These are phyloP conservation scores for Drosophila mercatorum DNA, from an alignment of 2,888 invertebrate genomes.

Conservation along the genomic window DNA sequence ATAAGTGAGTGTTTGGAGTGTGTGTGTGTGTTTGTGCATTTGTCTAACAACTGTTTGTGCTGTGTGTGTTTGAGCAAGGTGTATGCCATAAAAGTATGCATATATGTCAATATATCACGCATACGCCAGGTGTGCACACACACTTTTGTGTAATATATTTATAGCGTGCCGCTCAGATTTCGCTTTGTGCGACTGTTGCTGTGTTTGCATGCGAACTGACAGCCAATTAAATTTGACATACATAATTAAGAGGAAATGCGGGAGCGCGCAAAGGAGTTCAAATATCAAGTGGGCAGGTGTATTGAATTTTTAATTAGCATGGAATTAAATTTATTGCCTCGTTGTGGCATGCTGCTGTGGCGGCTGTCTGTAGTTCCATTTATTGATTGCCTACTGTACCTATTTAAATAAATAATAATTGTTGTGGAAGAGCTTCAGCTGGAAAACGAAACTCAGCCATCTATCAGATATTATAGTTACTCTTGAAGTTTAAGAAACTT, in stretches of 20 bases:
- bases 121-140: conserved; percentile 65
- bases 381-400: conserved; percentile 17
- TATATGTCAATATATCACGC: conserved; percentile 32
- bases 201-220: conserved; percentile 55
- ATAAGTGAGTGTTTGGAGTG: not conserved
- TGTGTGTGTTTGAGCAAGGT: conserved; percentile 21
- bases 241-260: conserved; percentile 65
- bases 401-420: conserved; percentile 14
- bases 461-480: not conserved
- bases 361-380: conserved; percentile 10
- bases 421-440: not conserved
- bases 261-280: conserved; percentile 41
- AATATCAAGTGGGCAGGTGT: conserved; percentile 52
- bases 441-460: too few species aligned
- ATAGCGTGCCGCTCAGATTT: conserved; percentile 53
- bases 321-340: conserved; percentile 42
- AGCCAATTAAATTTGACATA: conserved; percentile 79
- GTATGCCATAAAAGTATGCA: conserved; percentile 22
- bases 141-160: conserved; percentile 60
- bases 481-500: too few species aligned
- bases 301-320: conserved; percentile 68
- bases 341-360: not conserved
- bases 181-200: conserved; percentile 9
- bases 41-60: conserved; percentile 34
- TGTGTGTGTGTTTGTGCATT: conserved; percentile 5